These are phyloP conservation scores for Epinephelus awoara DNA, from an alignment of 2,797 vertebrate genomes.

Conservation along the genomic window DNA sequence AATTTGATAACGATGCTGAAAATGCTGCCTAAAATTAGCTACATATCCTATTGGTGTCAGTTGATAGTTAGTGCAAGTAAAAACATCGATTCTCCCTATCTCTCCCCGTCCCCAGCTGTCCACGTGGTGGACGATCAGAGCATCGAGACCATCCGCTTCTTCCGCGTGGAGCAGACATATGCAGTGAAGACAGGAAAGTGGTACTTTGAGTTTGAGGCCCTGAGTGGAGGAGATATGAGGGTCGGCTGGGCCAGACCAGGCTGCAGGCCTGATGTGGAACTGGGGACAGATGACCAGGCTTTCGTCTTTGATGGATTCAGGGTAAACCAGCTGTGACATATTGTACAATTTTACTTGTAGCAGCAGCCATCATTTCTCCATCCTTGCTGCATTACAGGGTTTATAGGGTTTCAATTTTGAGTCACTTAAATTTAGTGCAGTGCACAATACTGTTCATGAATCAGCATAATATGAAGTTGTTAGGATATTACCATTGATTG, in stretches of 20 bases:
- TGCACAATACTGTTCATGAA: background rate
- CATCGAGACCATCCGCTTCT: constrained; percentile 95
- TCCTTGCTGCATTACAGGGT: background rate
- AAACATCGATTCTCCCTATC: background rate
- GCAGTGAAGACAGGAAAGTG: constrained; percentile 95
- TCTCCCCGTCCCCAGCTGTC: constrained; percentile 78
- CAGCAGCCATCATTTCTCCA: background rate
- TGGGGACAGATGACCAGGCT: constrained; percentile 94
- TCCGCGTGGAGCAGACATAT: constrained; percentile 95
- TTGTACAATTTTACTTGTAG: background rate
- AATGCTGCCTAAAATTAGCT: no score
- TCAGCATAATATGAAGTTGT: background rate
- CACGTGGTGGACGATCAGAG: constrained; percentile 88
- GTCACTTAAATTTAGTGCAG: background rate
- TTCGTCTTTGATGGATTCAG: constrained; percentile 97
- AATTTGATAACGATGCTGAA: background rate
- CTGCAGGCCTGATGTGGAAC: constrained; percentile 92
- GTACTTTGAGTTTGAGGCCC: constrained; percentile 99
- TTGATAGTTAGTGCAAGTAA: background rate
- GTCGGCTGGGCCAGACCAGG: constrained; percentile 97
- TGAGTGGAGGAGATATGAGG: constrained; percentile 96
- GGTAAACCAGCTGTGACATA: constrained; percentile 82
- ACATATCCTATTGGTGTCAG: background rate
- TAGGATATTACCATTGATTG: background rate
- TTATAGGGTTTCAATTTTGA: background rate